Conservation (phyloP, 2,888 invertebrate genomes). For the Hymenopus coronatus region DNA sequence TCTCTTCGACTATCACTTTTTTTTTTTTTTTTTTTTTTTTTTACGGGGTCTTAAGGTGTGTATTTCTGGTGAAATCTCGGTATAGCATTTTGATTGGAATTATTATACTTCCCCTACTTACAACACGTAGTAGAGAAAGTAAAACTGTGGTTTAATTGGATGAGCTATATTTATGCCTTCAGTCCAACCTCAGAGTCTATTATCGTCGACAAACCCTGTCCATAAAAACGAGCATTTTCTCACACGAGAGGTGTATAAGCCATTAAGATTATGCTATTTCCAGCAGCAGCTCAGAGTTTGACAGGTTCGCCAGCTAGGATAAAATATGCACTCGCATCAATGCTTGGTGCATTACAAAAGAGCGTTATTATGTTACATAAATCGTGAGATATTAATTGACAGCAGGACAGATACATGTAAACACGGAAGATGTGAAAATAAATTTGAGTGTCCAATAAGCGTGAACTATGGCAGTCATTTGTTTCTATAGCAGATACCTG, state of each 20-base stretch:
- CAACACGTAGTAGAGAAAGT: no score
- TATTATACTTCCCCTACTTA: no score
- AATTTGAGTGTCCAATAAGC: background rate
- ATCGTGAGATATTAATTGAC: background rate
- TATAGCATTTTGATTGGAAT: no score
- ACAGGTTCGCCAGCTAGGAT: background rate
- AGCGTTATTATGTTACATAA: background rate
- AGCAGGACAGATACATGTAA: background rate
- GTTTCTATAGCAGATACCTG: background rate
- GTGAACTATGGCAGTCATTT: background rate
- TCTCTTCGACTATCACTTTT: no score
- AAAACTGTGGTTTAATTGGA: no score
- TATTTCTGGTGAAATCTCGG: no score
- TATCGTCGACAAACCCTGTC: background rate
- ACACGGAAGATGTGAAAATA: background rate
- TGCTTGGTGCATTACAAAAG: background rate
- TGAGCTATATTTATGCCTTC: no score
- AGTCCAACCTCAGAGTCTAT: no score
- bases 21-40: no score
- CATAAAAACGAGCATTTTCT: background rate
- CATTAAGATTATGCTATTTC: background rate
- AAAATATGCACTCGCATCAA: background rate
- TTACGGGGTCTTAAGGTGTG: no score
- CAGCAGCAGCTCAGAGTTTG: background rate
- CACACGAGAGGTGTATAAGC: background rate